Percentiles rank a stretch among this genome's conserved stretches.
Evolutionary conservation across 2,113 vertebrate genomes (phyloP).

Genomic region (Carettochelys insculpta): DNA sequence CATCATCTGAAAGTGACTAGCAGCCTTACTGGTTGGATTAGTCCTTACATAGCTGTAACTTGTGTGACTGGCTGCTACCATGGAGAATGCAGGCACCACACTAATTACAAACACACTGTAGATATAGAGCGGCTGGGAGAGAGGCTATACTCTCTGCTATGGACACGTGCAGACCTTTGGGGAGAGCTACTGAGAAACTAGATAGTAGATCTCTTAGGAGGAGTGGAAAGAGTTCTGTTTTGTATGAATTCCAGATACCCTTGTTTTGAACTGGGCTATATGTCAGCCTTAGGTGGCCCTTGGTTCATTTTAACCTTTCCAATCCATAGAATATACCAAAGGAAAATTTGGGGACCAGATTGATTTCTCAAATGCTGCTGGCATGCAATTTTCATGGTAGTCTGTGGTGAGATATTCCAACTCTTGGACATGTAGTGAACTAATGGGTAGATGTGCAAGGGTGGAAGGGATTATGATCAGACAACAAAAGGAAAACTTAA

Average conservation of each 20-base stretch:
- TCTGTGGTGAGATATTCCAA: accelerated
- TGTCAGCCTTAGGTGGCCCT: background rate
- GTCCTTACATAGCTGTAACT: background rate
- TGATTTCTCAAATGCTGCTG: background rate
- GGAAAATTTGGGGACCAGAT: background rate
- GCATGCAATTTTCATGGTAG: background rate
- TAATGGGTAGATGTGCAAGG: accelerated
- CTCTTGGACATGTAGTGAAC: accelerated
- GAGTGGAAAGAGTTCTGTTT: background rate
- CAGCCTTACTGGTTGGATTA: slow-evolving; percentile 40
- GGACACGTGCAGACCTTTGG: background rate
- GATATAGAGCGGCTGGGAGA: background rate
- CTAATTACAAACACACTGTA: background rate
- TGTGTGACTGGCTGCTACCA: background rate
- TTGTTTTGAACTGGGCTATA: accelerated
- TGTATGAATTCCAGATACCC: accelerated
- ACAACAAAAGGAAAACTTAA: background rate
- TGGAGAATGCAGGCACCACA: background rate
- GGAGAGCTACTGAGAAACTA: background rate
- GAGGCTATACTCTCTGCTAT: background rate
- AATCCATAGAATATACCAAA: background rate
- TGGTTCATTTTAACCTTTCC: background rate
- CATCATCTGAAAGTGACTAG: slow-evolving; percentile 25
- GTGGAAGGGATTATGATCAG: accelerated
- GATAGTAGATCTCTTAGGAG: accelerated